phyloP scores from a whole-genome alignment of 1,140 invertebrate genomes.

The Lordiphosa stackelbergi region DNA sequence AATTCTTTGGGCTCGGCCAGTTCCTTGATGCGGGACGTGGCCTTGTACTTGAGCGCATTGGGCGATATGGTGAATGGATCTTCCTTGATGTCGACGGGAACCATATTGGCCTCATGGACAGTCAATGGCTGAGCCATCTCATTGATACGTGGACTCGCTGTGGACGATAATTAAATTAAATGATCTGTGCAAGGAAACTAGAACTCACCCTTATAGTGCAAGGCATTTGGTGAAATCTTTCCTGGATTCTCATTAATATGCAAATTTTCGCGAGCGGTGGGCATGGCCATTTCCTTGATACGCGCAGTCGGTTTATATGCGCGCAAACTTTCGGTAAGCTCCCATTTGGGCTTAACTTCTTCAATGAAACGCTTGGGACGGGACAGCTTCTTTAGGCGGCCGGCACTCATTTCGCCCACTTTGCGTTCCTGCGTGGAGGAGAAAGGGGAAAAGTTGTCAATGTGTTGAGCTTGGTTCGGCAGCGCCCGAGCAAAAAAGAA shows the following conservation, averaged over 20 bases:
- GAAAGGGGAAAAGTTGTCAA: too few species aligned
- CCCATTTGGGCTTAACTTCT: slow-evolving; percentile 44
- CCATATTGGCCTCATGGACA: slow-evolving; percentile 46
- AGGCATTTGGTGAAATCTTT: slow-evolving; percentile 44
- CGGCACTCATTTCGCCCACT: slow-evolving; percentile 10
- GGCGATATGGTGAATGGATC: slow-evolving; percentile 63
- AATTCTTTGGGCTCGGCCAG: slow-evolving; percentile 77
- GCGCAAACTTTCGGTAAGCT: slow-evolving; percentile 42
- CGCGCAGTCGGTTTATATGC: slow-evolving; percentile 44
- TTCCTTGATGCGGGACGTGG: slow-evolving; percentile 76
- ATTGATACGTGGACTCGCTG: slow-evolving; percentile 56
- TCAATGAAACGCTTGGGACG: slow-evolving; percentile 32
- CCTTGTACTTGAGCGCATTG: slow-evolving; percentile 76
- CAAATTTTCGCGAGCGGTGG: slow-evolving; percentile 28
- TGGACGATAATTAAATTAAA: neutral
- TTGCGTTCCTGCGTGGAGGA: slow-evolving; percentile 25
- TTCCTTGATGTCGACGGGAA: slow-evolving; percentile 51
- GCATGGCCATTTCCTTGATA: slow-evolving; percentile 40
- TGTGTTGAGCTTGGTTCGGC: too few species aligned
- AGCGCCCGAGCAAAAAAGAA: too few species aligned
- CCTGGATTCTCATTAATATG: slow-evolving; percentile 47
- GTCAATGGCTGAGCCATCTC: slow-evolving; percentile 58
- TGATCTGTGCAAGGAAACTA: too few species aligned
- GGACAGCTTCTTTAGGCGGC: slow-evolving; percentile 42
- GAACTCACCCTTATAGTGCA: slow-evolving; percentile 56